These are phyloP conservation scores for Danaus chrysippus DNA, from an alignment of 2,888 invertebrate genomes.

Conservation along the genomic window DNA sequence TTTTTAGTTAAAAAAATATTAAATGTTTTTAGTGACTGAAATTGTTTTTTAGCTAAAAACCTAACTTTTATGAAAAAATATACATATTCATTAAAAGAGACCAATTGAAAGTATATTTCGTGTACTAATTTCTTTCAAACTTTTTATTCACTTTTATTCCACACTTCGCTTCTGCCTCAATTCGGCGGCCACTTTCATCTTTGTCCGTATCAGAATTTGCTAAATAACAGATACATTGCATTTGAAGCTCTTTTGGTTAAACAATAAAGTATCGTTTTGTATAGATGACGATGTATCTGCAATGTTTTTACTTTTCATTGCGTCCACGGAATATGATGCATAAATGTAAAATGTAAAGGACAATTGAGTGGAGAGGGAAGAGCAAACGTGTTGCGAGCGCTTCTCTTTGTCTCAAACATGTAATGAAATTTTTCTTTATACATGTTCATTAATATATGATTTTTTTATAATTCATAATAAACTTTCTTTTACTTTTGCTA, in stretches of 20 bases:
- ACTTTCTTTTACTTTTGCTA: too few relatives aligned
- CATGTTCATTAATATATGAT: not conserved
- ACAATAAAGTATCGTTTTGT: slow-evolving; percentile 32
- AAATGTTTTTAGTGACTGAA: too few relatives aligned
- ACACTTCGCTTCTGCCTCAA: slow-evolving; percentile 72
- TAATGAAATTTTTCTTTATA: slow-evolving; percentile 44
- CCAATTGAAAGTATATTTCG: too few relatives aligned
- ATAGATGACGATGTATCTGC: slow-evolving; percentile 39
- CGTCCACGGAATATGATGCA: slow-evolving; percentile 72
- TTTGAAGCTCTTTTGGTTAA: slow-evolving; percentile 33
- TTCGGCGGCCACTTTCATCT: slow-evolving; percentile 72
- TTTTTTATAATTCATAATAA: too few relatives aligned
- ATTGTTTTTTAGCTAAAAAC: too few relatives aligned
- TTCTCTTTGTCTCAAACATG: slow-evolving; percentile 51
- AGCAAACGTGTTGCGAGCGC: slow-evolving; percentile 57
- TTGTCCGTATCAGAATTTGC: slow-evolving; percentile 68
- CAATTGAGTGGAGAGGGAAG: slow-evolving; percentile 65
- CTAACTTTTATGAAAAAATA: too few relatives aligned
- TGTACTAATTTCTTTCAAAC: too few relatives aligned
- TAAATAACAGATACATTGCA: slow-evolving; percentile 34
- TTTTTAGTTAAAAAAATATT: too few relatives aligned
- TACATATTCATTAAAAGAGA: too few relatives aligned
- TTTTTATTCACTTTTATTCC: slow-evolving; percentile 61
- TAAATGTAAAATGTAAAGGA: slow-evolving; percentile 74
- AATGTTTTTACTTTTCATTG: slow-evolving; percentile 76